Percentiles rank a stretch among this genome's conserved stretches.
These are phyloP conservation scores for Diadromus collaris DNA, from an alignment of 2,888 invertebrate species.

Conservation along the genomic window DNA sequence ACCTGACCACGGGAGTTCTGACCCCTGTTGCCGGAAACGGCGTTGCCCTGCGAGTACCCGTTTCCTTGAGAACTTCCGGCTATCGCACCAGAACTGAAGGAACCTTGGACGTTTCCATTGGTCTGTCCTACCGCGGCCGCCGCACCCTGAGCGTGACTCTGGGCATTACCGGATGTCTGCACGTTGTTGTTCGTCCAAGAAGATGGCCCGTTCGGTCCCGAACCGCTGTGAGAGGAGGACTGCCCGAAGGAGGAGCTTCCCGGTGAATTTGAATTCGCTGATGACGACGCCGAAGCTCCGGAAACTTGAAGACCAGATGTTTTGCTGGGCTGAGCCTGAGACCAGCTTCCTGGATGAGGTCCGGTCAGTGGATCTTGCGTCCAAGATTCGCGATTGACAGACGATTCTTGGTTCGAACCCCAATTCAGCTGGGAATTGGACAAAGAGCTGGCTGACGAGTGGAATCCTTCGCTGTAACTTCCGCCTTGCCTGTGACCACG, in stretches of 20 bases:
- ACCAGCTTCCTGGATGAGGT: constrained; percentile 52
- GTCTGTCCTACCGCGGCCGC: constrained; percentile 67
- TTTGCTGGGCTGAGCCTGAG: constrained; percentile 21
- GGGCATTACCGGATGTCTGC: constrained; percentile 66
- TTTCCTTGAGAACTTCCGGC: constrained; percentile 63
- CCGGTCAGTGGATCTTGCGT: constrained; percentile 47
- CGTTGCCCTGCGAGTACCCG: constrained; percentile 65
- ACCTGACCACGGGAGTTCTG: constrained; percentile 66
- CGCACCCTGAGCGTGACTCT: constrained; percentile 69
- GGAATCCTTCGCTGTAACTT: constrained; percentile 27
- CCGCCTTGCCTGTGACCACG: constrained; percentile 49
- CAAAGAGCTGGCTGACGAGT: not conserved
- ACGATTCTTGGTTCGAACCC: constrained; percentile 29
- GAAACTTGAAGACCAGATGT: constrained; percentile 62
- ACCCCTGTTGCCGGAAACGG: constrained; percentile 65
- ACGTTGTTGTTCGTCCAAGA: constrained; percentile 67
- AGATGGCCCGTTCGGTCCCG: constrained; percentile 65
- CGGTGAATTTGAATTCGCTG: constrained; percentile 63
- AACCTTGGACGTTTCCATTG: constrained; percentile 64
- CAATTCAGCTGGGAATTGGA: constrained; percentile 36
- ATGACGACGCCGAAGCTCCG: constrained; percentile 67
- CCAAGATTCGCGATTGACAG: constrained; percentile 45
- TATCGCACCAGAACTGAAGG: constrained; percentile 67
- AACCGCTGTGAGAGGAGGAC: constrained; percentile 67
- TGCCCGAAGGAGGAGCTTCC: constrained; percentile 69